These are phyloP conservation scores for Drosophila jambulina DNA, from an alignment of 1,140 invertebrate genomes.

Conservation along the genomic window DNA sequence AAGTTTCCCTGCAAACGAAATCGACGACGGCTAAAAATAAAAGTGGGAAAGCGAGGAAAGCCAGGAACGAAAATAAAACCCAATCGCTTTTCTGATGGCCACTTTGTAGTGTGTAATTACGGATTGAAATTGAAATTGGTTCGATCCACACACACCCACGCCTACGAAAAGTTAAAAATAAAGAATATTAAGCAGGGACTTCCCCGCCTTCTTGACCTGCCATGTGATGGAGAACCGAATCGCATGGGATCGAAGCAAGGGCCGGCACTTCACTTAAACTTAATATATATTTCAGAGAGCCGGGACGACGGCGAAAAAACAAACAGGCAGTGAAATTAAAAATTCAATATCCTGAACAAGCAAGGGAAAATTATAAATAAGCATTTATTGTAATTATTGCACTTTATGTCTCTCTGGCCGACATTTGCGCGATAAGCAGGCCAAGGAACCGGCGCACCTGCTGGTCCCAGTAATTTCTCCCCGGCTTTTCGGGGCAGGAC, in stretches of 20 bases:
- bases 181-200: conserved; percentile 3
- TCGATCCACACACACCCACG: conserved; percentile 31
- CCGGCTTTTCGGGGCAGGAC: conserved; percentile 17
- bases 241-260: not conserved
- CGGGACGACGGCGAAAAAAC: not conserved
- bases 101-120: conserved; percentile 71
- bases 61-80: conserved; percentile 45
- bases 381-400: conserved; percentile 82
- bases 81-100: conserved; percentile 46
- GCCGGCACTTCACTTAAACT: conserved; percentile 51
- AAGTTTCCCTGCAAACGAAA: conserved; percentile 20
- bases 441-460: conserved; percentile 59
- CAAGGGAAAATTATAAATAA: conserved; percentile 78
- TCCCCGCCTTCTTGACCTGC: conserved; percentile 3
- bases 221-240: conserved; percentile 3
- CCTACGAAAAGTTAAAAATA: conserved; percentile 13
- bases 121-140: conserved; percentile 74
- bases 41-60: conserved; percentile 9
- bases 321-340: conserved; percentile 68
- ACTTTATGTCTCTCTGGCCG: conserved; percentile 53
- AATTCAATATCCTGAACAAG: conserved; percentile 80
- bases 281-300: conserved; percentile 44
- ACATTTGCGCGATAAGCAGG: conserved; percentile 47
- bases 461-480: conserved; percentile 20
- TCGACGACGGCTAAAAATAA: conserved; percentile 32